phyloP scores from a whole-genome alignment of 1,140 invertebrate genomes.

The Pantala flavescens region DNA sequence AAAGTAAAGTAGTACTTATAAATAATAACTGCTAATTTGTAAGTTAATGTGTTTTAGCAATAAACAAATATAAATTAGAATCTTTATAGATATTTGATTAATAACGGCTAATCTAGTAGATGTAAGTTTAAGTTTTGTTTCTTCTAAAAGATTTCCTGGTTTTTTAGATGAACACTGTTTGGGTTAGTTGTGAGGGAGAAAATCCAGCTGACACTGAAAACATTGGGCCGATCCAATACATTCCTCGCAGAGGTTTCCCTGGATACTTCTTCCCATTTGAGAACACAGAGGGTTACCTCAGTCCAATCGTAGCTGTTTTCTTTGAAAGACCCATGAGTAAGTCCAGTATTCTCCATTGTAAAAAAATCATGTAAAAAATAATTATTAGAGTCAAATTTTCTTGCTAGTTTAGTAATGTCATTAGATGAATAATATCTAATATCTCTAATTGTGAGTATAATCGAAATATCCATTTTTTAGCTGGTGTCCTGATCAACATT shows the following conservation, averaged over 20 bases:
- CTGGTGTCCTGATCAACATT: slow-evolving; percentile 84
- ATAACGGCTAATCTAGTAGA: too few relatives aligned
- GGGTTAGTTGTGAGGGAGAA: slow-evolving; percentile 81
- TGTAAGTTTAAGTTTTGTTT: too few relatives aligned
- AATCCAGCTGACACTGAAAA: slow-evolving; percentile 84
- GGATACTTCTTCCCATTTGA: slow-evolving; percentile 69
- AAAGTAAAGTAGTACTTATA: too few relatives aligned
- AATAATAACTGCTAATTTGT: too few relatives aligned
- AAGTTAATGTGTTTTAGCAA: too few relatives aligned
- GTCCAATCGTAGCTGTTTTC: slow-evolving; percentile 78
- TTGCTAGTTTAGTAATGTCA: too few relatives aligned
- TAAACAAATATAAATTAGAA: too few relatives aligned
- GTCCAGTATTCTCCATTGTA: slow-evolving; percentile 30
- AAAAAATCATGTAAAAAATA: background rate
- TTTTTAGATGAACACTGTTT: slow-evolving; percentile 57
- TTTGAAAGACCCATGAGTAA: slow-evolving; percentile 72
- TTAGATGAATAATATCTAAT: too few relatives aligned
- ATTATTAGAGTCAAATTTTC: background rate
- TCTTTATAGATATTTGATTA: too few relatives aligned
- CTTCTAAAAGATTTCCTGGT: too few relatives aligned
- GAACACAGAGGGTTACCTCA: slow-evolving; percentile 71
- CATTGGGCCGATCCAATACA: slow-evolving; percentile 72
- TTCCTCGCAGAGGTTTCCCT: slow-evolving; percentile 64
- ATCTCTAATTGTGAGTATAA: too few relatives aligned
- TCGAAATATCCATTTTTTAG: slow-evolving; percentile 37